Evolutionary conservation across 2,797 vertebrate species (phyloP).

Genomic region (Sphenopsis melanotis): DNA sequence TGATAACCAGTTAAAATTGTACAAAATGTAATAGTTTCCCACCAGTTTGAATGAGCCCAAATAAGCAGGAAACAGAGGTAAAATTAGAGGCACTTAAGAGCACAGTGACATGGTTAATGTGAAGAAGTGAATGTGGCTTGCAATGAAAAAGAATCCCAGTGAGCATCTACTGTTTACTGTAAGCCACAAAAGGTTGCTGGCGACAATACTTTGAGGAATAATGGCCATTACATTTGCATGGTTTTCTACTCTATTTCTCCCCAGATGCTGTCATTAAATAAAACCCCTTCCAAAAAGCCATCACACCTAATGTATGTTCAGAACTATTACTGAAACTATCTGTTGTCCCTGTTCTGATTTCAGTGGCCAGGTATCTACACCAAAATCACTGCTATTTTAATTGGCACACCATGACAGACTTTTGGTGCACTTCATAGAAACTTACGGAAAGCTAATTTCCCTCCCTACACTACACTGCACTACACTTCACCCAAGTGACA

Average conservation of each 20-base stretch:
- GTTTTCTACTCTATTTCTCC: background rate
- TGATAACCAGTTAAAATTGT: background rate
- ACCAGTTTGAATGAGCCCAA: background rate
- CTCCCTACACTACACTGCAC: background rate
- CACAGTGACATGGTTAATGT: background rate
- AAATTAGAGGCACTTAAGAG: background rate
- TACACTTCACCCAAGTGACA: background rate
- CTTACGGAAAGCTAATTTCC: background rate
- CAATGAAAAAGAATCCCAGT: background rate
- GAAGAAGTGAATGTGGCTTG: background rate
- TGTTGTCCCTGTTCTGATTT: background rate
- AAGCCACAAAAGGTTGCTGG: background rate
- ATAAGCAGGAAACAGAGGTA: background rate
- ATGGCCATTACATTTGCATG: background rate
- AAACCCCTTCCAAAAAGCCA: background rate
- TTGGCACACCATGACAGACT: background rate
- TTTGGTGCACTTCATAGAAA: background rate
- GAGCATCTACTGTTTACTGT: background rate
- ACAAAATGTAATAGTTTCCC: background rate
- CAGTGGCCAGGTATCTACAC: background rate
- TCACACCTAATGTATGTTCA: background rate
- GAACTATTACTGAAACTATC: background rate
- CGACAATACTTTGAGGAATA: background rate
- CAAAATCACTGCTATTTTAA: background rate
- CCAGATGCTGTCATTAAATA: background rate